These are phyloP conservation scores for Trachelus troglodyta DNA, from an alignment of 2,888 invertebrate genomes.

Conservation along the genomic window DNA sequence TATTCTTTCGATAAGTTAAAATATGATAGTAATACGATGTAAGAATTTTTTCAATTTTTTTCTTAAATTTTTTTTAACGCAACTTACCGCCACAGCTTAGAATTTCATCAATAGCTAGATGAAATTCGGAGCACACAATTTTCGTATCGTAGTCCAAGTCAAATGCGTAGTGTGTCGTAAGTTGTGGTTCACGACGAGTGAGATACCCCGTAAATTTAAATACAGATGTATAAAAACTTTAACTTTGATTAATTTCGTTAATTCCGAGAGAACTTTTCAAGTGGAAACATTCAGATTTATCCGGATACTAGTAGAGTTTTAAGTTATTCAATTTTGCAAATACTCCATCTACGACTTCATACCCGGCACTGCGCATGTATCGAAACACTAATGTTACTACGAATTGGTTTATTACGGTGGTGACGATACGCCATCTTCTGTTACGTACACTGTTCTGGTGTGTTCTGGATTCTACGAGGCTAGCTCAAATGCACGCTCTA, in stretches of 20 bases:
- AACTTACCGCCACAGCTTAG: background rate
- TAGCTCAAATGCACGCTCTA: background rate
- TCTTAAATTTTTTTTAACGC: background rate
- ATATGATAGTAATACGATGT: background rate
- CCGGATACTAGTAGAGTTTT: background rate
- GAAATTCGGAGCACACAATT: background rate
- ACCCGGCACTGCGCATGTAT: background rate
- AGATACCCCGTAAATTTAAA: background rate
- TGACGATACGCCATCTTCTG: background rate
- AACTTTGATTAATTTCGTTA: background rate
- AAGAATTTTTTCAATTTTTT: background rate
- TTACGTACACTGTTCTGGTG: background rate
- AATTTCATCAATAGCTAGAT: background rate
- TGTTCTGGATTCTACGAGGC: background rate
- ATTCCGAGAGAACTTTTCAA: background rate
- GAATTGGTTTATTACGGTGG: background rate
- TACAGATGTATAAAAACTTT: background rate
- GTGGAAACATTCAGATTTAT: background rate
- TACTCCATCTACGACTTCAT: background rate
- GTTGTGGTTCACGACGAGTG: background rate
- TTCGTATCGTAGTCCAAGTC: background rate
- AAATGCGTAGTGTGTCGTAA: background rate
- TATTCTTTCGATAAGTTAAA: background rate
- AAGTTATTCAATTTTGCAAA: background rate
- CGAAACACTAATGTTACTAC: background rate